Evolutionary conservation across 1,140 invertebrate genomes (phyloP).

Genomic region (Procambarus virginalis): DNA sequence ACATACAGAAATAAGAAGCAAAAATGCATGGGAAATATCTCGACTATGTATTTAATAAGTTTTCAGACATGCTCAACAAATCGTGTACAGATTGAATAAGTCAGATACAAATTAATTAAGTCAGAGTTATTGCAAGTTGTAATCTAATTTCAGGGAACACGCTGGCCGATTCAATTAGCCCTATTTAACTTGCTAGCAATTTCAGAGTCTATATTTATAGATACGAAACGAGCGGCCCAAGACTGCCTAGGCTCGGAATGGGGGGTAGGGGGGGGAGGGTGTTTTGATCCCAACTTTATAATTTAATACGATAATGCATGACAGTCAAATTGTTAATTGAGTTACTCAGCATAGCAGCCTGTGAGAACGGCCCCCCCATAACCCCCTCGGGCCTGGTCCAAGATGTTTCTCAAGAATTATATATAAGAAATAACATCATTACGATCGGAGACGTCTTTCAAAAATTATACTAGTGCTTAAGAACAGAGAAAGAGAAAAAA

Average conservation of each 20-base stretch:
- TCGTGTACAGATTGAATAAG: conserved; percentile 52
- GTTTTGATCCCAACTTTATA: conserved; percentile 31
- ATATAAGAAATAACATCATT: not conserved
- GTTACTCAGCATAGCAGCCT: not conserved
- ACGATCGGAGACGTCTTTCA: not conserved
- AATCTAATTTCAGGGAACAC: conserved; percentile 42
- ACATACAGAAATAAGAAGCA: no score
- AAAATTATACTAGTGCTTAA: not conserved
- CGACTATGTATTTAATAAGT: not conserved
- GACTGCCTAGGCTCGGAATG: not conserved
- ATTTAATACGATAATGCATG: conserved; percentile 23
- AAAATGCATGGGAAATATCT: no score
- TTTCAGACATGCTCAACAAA: conserved; percentile 25
- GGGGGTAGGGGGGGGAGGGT: no score
- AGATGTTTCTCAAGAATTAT: no score
- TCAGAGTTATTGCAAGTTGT: conserved; percentile 48
- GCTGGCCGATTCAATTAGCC: conserved; percentile 44
- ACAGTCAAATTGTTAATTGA: conserved; percentile 18
- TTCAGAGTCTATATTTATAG: conserved; percentile 49
- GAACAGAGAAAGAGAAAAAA: not conserved
- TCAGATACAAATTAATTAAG: conserved; percentile 54
- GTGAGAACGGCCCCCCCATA: not conserved
- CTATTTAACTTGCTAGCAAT: conserved; percentile 56
- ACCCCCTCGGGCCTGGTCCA: no score
- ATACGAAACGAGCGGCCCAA: conserved; percentile 5